Evolutionary conservation across 2,113 vertebrate species (phyloP), one percentile per base, ranked within the genome.

Genomic region (Hyaena hyaena): DNA sequence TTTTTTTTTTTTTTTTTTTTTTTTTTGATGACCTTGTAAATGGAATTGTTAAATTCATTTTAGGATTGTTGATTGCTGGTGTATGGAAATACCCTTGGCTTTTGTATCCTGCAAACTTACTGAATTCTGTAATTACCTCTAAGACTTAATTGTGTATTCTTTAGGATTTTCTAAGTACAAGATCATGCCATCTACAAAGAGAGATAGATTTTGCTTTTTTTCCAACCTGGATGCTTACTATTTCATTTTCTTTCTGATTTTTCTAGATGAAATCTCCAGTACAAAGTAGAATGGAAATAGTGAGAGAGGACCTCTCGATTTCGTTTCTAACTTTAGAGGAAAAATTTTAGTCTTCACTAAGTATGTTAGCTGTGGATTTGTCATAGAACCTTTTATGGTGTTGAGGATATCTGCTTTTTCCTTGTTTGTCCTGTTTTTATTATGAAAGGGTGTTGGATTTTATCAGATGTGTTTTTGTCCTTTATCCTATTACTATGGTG

Each of bases 11-110:
- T 39, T 39, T 39, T 39, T 39, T 39, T 39, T 53, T 61, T 43
- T 4, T 91, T 96, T 96, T 97, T 89, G n/a, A 48, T 93, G 17
- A 3, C 48, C 81, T 81, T 93, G 4, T 55, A 87, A 90, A 19
- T 90, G 35, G 5, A 73, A 74, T 95, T 48, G 7, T 88, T 61
- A 91, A 86, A 95, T 94, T 94, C 11, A 92, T 50, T 66, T 93
- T 91, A 92, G 45, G 17, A 31, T 91, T 96, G 5, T 91, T 90
- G 16, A 26, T 61, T 88, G 9, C 43, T 88, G 81, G 4, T 48
- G 17, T 61, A 23, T 26, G 68, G 28, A 65, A 83, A 81, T 88
- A 43, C 0, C 65, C 2, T 73, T 97, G 15, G 61, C 15, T 88
- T 93, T 68, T 88, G 4, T 90, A 39, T 92, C 53, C 39, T 87